phyloP scores from a whole-genome alignment of 1,140 invertebrate genomes.

The Bombus vancouverensis region DNA sequence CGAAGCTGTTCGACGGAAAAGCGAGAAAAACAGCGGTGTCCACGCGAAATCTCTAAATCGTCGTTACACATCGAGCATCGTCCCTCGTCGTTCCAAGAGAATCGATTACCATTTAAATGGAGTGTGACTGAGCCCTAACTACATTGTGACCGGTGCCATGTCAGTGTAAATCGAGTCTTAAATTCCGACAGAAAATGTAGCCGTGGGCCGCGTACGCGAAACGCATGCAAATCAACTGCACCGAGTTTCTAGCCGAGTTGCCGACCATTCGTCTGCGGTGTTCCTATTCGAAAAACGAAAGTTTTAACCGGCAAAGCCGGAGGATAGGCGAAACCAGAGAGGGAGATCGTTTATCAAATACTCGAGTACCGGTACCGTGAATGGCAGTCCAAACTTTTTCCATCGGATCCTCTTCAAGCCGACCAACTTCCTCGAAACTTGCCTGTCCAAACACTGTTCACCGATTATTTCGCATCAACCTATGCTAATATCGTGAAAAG shows the following conservation, averaged over 20 bases:
- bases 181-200: constrained; percentile 11
- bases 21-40: not conserved
- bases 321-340: not conserved
- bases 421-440: constrained; percentile 12
- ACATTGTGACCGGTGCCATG: not conserved
- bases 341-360: constrained; percentile 31
- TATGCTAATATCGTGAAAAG: not conserved
- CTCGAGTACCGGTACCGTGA: constrained; percentile 12
- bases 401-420: constrained; percentile 17
- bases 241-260: not conserved
- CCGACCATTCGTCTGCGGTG: not conserved
- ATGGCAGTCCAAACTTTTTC: constrained; percentile 22
- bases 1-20: not conserved
- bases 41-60: not conserved
- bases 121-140: not conserved
- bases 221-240: constrained; percentile 3
- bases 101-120: constrained; percentile 44
- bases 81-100: not conserved
- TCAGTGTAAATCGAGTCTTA: constrained; percentile 10
- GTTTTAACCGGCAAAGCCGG: not conserved
- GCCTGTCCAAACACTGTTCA: constrained; percentile 15
- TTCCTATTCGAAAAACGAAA: not conserved
- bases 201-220: not conserved
- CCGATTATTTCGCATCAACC: constrained; percentile 28
- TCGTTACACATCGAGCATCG: not conserved